Evolutionary conservation across 1,140 invertebrate genomes (phyloP).

Genomic region (Zaprionus lachaisei): DNA sequence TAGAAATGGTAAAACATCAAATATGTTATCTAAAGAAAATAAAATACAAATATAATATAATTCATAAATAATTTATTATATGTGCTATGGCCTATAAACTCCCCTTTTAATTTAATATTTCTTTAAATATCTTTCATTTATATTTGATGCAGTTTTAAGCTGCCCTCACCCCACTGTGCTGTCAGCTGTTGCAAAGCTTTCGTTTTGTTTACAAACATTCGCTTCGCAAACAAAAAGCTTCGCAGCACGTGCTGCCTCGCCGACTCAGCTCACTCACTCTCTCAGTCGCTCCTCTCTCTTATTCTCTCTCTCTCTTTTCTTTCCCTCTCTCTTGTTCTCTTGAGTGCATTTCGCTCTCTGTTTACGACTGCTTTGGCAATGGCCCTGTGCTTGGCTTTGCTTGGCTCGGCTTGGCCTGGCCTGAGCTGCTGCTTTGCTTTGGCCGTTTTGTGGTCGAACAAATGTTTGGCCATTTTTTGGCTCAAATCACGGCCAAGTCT

Average conservation of each 20-base stretch:
- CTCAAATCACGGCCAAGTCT: conserved; percentile 40
- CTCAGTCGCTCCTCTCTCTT: not conserved
- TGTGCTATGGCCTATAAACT: too few relatives aligned
- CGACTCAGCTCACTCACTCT: not conserved
- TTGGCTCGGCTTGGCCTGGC: not conserved
- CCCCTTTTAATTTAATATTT: not conserved
- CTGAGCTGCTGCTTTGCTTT: not conserved
- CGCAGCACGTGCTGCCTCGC: conserved; percentile 23
- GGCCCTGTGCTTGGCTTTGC: conserved; percentile 22
- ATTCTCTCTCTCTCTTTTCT: not conserved
- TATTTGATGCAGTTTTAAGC: not conserved
- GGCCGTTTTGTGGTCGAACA: conserved; percentile 29
- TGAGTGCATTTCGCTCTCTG: conserved; percentile 42
- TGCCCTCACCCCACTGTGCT: conserved; percentile 40
- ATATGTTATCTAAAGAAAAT: too few relatives aligned
- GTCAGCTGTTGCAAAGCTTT: conserved; percentile 53
- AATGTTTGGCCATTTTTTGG: conserved; percentile 40
- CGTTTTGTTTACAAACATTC: conserved; percentile 73
- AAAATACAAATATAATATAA: not conserved
- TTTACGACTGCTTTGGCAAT: conserved; percentile 33
- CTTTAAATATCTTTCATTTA: not conserved
- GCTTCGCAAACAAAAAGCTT: conserved; percentile 48
- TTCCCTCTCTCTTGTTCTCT: not conserved
- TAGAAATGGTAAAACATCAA: too few relatives aligned
- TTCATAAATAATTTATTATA: not conserved